Percentiles rank a stretch among this genome's conserved stretches.
Evolutionary conservation across 2,113 vertebrate genomes (phyloP).

Genomic region (Talpa occidentalis): DNA sequence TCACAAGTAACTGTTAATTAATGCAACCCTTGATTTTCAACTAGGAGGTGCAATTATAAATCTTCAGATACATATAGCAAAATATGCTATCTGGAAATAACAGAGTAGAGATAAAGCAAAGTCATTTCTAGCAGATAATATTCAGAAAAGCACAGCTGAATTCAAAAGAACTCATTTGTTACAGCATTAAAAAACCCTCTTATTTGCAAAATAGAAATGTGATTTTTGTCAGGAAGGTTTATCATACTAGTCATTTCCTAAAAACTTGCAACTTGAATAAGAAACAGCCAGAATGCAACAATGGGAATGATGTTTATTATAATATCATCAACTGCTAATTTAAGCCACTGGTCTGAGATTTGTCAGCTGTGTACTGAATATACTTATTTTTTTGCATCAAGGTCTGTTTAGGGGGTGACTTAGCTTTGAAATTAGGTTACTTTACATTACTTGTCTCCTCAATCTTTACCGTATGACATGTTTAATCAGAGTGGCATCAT

Average conservation of each 20-base stretch:
- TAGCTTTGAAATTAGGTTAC: background rate
- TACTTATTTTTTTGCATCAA: background rate
- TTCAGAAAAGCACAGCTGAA: slow-evolving; percentile 5
- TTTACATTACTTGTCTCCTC: background rate
- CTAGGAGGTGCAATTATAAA: slow-evolving; percentile 1
- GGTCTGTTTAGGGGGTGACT: background rate
- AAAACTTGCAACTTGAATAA: slow-evolving; percentile 51
- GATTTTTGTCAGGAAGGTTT: slow-evolving; percentile 55
- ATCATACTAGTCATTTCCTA: slow-evolving; percentile 39
- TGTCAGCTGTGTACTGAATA: background rate
- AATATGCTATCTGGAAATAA: slow-evolving; percentile 42
- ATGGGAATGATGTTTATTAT: slow-evolving; percentile 54
- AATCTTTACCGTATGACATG: background rate
- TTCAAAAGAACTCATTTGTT: slow-evolving; percentile 28
- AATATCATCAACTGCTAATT: background rate
- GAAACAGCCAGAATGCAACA: slow-evolving; percentile 22
- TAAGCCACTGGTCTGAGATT: slow-evolving; percentile 6
- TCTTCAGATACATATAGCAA: slow-evolving; percentile 5
- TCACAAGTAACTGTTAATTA: slow-evolving; percentile 45
- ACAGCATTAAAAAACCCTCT: background rate
- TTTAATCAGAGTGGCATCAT: background rate
- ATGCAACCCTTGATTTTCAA: slow-evolving; percentile 44
- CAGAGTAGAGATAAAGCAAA: background rate
- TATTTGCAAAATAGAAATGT: background rate
- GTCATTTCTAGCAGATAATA: background rate